A percentile compares a stretch with the other conserved stretches of the same genome.
Conservation (phyloP, 2,113 vertebrate species). For the Rhinopomastus cyanomelas region DNA sequence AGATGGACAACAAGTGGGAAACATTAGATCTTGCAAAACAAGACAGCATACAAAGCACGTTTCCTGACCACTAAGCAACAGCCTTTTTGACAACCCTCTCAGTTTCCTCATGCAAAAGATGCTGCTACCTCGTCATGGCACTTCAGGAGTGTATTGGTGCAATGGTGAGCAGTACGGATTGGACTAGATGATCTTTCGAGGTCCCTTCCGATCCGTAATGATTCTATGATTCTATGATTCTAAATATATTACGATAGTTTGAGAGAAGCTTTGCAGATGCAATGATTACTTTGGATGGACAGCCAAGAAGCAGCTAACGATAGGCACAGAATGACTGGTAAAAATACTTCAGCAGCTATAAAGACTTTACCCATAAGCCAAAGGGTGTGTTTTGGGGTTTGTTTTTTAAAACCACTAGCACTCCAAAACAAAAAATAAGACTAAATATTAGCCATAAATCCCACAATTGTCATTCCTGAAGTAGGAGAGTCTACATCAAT, state of each 20-base stretch:
- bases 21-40: background rate
- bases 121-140: background rate
- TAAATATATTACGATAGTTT: background rate
- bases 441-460: background rate
- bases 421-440: background rate
- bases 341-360: background rate
- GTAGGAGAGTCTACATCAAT: background rate
- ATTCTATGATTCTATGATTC: no score
- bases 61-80: background rate
- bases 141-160: background rate
- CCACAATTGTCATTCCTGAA: background rate
- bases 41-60: background rate
- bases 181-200: no score
- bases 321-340: background rate
- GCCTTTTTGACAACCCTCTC: background rate
- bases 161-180: rapidly evolving
- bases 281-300: background rate
- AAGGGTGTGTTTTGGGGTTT: background rate
- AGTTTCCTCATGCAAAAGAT: background rate
- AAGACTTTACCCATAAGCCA: background rate
- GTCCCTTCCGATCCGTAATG: no score
- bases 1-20: background rate
- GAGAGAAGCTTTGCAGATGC: background rate
- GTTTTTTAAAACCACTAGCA: background rate
- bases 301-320: background rate